A percentile compares a stretch with the other conserved stretches of the same genome.
phyloP scores from a whole-genome alignment of 2,797 vertebrate genomes.

The Benthosema pterotum region DNA sequence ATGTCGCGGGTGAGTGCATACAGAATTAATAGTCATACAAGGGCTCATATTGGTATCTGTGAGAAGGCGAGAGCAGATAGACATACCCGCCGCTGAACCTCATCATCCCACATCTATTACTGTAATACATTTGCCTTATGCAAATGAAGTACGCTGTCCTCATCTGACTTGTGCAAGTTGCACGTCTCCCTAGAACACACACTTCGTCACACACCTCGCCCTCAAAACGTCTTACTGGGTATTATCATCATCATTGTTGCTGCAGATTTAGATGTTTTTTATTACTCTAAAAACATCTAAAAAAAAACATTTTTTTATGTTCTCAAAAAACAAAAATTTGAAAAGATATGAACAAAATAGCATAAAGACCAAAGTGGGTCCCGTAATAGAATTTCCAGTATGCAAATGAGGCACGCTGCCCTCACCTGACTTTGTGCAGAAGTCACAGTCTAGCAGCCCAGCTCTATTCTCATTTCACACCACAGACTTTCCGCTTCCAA shows the following conservation, averaged over 20 bases:
- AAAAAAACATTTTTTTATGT: no score
- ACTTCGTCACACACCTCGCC: no score
- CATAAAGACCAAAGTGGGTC: no score
- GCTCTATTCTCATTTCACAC: slow-evolving; percentile 45
- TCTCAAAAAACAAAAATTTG: no score
- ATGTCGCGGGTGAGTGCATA: slow-evolving; percentile 29
- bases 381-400: slow-evolving; percentile 2
- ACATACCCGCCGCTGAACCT: slow-evolving; percentile 13
- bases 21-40: slow-evolving; percentile 20
- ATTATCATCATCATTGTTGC: no score
- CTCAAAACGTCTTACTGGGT: no score
- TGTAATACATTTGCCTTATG: slow-evolving; percentile 12
- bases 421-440: slow-evolving; percentile 47
- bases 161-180: slow-evolving; percentile 49
- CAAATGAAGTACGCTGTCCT: slow-evolving; percentile 42
- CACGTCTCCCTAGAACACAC: not conserved
- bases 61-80: slow-evolving; percentile 24
- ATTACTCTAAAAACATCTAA: no score
- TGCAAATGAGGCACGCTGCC: slow-evolving; percentile 39
- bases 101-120: slow-evolving; percentile 23
- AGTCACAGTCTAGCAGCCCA: slow-evolving; percentile 49
- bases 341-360: no score
- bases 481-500: slow-evolving; percentile 13
- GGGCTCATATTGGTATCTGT: slow-evolving; percentile 26
- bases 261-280: no score